Conservation (phyloP, 2,113 vertebrate species). For the Patagioenas fasciata region DNA sequence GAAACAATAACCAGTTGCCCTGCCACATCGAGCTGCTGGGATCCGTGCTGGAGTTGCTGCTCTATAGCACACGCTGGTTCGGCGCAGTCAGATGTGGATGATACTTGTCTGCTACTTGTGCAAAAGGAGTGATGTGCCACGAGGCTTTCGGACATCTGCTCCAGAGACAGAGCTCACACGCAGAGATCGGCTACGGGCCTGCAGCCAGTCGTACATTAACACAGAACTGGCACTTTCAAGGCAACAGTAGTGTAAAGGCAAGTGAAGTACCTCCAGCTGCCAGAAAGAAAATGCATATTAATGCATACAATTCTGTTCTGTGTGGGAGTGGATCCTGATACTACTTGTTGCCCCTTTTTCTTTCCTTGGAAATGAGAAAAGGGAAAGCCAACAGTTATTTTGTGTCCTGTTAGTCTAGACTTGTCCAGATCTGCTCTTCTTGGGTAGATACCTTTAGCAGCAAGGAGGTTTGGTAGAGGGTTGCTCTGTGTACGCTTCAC, state of each 20-base stretch:
- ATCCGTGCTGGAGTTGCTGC: background rate
- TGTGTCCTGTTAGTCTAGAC: background rate
- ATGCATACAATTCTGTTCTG: background rate
- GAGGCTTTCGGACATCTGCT: fast-evolving
- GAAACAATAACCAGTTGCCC: background rate
- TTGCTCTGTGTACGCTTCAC: background rate
- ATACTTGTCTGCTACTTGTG: background rate
- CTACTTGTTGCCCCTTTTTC: background rate
- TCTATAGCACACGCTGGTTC: background rate
- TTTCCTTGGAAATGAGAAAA: background rate
- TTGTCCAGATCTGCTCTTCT: background rate
- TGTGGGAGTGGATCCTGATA: background rate
- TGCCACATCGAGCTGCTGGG: background rate
- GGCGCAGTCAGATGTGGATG: fast-evolving
- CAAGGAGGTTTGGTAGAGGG: background rate
- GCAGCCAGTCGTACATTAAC: background rate
- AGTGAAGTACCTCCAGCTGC: background rate
- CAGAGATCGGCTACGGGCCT: background rate
- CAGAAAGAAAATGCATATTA: background rate
- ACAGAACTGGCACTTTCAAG: background rate
- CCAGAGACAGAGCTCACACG: background rate
- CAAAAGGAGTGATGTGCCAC: background rate
- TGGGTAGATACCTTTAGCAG: background rate
- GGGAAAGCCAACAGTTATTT: background rate
- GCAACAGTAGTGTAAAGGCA: background rate